These are phyloP conservation scores for Melitaea cinxia DNA, from an alignment of 1,140 invertebrate genomes.

Conservation along the genomic window DNA sequence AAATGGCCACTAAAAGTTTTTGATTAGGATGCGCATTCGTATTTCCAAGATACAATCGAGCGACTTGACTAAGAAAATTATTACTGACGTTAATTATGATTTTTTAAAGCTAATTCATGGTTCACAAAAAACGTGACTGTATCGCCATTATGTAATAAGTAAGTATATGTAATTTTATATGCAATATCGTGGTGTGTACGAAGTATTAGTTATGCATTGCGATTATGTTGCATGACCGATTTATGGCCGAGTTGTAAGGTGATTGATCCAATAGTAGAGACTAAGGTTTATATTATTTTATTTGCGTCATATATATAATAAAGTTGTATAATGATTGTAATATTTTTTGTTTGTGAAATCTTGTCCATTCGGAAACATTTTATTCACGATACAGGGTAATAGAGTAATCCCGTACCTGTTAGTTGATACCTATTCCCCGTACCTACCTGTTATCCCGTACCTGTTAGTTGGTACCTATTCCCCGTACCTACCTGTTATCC, in stretches of 20 bases:
- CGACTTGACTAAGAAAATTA: conserved; percentile 26
- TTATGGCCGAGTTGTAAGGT: conserved; percentile 58
- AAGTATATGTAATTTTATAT: conserved; percentile 35
- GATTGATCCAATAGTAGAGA: conserved; percentile 47
- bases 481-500: too few relatives aligned
- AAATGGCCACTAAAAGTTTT: background rate
- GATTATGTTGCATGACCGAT: conserved; percentile 57
- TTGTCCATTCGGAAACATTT: too few relatives aligned
- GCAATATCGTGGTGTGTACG: conserved; percentile 26
- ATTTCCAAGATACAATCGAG: conserved; percentile 18
- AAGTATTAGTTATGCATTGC: conserved; percentile 46
- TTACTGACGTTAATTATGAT: conserved; percentile 22
- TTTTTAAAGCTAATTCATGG: conserved; percentile 32
- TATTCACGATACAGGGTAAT: too few relatives aligned
- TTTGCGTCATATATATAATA: background rate
- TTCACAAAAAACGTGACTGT: conserved; percentile 34
- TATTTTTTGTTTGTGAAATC: too few relatives aligned
- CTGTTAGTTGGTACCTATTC: too few relatives aligned
- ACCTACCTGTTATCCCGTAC: too few relatives aligned
- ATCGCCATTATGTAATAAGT: conserved; percentile 23
- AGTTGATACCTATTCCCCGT: too few relatives aligned
- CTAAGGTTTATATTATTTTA: background rate
- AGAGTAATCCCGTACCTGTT: too few relatives aligned
- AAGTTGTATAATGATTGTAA: too few relatives aligned
- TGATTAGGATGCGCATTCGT: conserved; percentile 7